Conservation (phyloP, 2,888 invertebrate species). For the Diadegma fenestrale region DNA sequence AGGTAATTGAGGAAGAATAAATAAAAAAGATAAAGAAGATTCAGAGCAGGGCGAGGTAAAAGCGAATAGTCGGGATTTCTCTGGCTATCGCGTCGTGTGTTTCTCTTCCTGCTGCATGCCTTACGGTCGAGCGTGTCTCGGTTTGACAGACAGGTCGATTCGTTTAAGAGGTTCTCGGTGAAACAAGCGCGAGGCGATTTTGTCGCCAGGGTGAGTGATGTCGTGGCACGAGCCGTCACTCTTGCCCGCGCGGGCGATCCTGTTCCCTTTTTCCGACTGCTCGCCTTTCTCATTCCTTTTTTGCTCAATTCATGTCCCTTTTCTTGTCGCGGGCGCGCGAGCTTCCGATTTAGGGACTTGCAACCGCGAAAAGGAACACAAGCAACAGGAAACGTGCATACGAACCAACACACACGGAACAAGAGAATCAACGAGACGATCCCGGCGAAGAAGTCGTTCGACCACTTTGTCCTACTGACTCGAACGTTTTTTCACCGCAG, state of each 20-base stretch:
- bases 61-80: slow-evolving; percentile 43
- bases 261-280: slow-evolving; percentile 41
- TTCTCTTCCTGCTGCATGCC: slow-evolving; percentile 42
- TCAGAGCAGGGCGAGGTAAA: neutral
- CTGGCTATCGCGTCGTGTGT: slow-evolving; percentile 17
- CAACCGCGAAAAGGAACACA: slow-evolving; percentile 4
- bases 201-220: slow-evolving; percentile 74
- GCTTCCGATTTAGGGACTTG: slow-evolving; percentile 17
- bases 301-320: slow-evolving; percentile 45
- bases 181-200: slow-evolving; percentile 71
- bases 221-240: slow-evolving; percentile 76
- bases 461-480: slow-evolving; percentile 82
- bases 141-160: slow-evolving; percentile 75
- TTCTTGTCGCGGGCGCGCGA: slow-evolving; percentile 33
- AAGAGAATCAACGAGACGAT: slow-evolving; percentile 61
- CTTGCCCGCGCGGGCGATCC: slow-evolving; percentile 59
- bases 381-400: slow-evolving; percentile 1
- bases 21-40: neutral
- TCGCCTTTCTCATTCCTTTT: slow-evolving; percentile 48
- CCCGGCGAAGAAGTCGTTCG: slow-evolving; percentile 81
- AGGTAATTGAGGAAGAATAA: neutral
- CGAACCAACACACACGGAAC: slow-evolving; percentile 5
- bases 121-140: slow-evolving; percentile 52
- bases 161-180: slow-evolving; percentile 61
- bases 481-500: slow-evolving; percentile 54